Evolutionary conservation across 2,797 vertebrate species (phyloP), one percentile per base, ranked within the genome.

Genomic region (Alauda arvensis): DNA sequence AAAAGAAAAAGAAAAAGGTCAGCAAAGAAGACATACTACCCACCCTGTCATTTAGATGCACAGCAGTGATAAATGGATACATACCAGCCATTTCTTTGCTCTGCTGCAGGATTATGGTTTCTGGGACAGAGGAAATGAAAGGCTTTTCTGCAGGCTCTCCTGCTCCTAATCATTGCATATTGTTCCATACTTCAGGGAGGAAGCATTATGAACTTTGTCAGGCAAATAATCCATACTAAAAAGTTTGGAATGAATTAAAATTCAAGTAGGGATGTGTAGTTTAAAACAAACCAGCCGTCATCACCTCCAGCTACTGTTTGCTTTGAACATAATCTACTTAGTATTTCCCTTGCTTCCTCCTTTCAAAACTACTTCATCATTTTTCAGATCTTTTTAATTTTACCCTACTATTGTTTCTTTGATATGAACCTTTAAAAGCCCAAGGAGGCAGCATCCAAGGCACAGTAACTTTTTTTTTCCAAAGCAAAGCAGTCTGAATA

Each of bases 111-210:
- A 95, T 91, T 91, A 91, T n/a, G 53, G 52, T 94, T 96, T 95
- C 90, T 89, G 75, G 78, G 83, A 75, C 78, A 93, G 70, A 95
- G 96, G 96, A 97, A 97, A 97, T 97, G 28, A 96, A 96, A 92
- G 69, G 67, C 86, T 94, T 96, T 94, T 37, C 90, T 91, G 49
- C 48, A 94, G 88, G 71, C 88, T 91, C 92, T 78, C 70, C 62
- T 86, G 52, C 39, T 79, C 34, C 77, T 75, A 46, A 86, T 93
- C 31, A 23, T 25, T 85, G 84, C 59, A 88, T 86, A 88, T 90
- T n/a, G 6, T 67, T 95, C 69, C 67, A 85, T 90, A 85, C 70
- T 88, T 88, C 65, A 83, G 83, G 66, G 48, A 85, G 66, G 56
- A 87, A 69, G 45, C 53, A 60, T 78, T 75, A 93, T 82, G 72